These are phyloP conservation scores for Bombus difficillimus DNA, from an alignment of 1,140 invertebrate species.

Conservation along the genomic window DNA sequence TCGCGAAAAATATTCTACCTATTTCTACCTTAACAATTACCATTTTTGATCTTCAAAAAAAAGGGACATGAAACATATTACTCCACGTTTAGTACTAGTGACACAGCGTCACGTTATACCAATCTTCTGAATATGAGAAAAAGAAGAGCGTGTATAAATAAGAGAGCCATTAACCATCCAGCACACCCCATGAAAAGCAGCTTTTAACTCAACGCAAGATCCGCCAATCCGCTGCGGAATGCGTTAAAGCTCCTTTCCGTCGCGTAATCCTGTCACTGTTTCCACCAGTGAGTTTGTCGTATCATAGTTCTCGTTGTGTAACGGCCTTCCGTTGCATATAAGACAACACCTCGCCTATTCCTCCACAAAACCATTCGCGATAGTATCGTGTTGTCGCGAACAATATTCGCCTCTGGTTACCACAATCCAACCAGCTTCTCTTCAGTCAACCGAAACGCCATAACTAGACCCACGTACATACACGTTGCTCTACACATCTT, in stretches of 20 bases:
- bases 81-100: no score
- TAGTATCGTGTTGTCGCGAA: conserved; percentile 31
- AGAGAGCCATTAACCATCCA: background rate
- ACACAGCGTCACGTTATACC: background rate
- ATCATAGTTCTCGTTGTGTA: conserved; percentile 31
- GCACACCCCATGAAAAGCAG: background rate
- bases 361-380: conserved; percentile 36
- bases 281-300: background rate
- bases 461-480: background rate
- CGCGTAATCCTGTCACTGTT: conserved; percentile 27
- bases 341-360: conserved; percentile 33
- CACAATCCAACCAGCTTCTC: background rate
- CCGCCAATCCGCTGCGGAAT: conserved; percentile 29
- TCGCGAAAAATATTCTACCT: no score
- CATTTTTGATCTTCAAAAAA: background rate
- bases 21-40: background rate
- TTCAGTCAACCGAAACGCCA: background rate
- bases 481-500: background rate
- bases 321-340: conserved; percentile 30
- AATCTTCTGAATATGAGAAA: background rate
- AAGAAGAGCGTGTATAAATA: background rate
- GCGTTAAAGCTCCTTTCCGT: conserved; percentile 8
- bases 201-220: background rate
- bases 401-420: conserved; percentile 22
- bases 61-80: background rate